Conservation (phyloP, 2,888 invertebrate species). For the Stenichneumon culpator region DNA sequence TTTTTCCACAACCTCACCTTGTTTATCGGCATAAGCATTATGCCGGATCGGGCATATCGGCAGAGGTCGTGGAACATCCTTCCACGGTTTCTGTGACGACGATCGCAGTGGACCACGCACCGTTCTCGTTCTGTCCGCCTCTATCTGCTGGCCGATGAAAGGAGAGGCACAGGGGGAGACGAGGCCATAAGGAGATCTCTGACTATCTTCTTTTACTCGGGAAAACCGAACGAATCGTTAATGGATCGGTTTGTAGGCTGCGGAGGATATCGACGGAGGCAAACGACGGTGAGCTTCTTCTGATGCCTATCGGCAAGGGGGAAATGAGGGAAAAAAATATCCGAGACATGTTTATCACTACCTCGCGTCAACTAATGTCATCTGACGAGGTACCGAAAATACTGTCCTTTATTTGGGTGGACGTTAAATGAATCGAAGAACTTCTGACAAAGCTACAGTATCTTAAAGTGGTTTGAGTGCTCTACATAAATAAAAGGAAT, state of each 20-base stretch:
- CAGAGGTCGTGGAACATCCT: constrained; percentile 62
- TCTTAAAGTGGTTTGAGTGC: not conserved
- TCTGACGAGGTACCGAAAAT: not conserved
- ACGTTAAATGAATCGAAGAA: not conserved
- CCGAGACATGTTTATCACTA: not conserved
- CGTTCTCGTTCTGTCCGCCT: constrained; percentile 1
- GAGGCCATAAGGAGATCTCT: constrained; percentile 52
- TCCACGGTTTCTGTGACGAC: constrained; percentile 33
- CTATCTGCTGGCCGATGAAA: constrained; percentile 5
- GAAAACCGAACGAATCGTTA: constrained; percentile 28
- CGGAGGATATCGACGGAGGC: not conserved
- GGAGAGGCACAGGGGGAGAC: constrained; percentile 33
- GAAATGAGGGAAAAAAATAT: not conserved
- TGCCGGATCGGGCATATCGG: constrained; percentile 55
- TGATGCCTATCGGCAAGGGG: not conserved
- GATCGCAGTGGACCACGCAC: constrained; percentile 24
- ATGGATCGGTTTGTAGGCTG: constrained; percentile 32
- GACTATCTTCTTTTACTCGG: constrained; percentile 28
- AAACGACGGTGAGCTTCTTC: not conserved
- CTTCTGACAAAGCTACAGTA: not conserved
- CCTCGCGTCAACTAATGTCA: not conserved
- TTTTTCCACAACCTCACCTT: constrained; percentile 78
- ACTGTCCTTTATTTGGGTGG: not conserved
- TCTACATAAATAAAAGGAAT: not conserved
- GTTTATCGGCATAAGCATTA: constrained; percentile 75